Base-by-base conservation (phyloP, 2,113 vertebrate species). In the Cynoglossus semilaevis region DNA sequence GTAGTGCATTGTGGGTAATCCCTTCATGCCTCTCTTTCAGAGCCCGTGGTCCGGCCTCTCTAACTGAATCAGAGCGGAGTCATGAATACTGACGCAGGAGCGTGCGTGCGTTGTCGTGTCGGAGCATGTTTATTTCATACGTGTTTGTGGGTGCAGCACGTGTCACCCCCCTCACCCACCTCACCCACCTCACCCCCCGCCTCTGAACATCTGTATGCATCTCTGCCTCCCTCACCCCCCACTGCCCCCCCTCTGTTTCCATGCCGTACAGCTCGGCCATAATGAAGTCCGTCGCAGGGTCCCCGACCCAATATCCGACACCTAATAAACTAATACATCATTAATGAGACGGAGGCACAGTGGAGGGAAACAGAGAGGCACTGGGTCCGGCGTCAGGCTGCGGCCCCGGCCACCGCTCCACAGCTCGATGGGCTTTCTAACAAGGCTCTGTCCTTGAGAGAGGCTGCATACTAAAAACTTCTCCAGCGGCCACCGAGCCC, bases 251-350 rank as follows among this genome's bases (percentile, higher is more conserved):
- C 77, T 74, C 68, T 37, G 69, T 74, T 81, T 80, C 79, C 77
- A 68, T 79, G 79, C 79, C 36, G 62, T 58, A 37, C 72, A 47
- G 77, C 79, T 70, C 63, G 35, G 66, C 72, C 64, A 50, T 78
- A 81, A 85, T 87, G 85, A 85, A 87, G 87, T 88, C 80, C 80
- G 73, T 82, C 63, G 73, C 83, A 76, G 74, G 87, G 87, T 87
- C 83, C 83, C 83, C 69, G 75, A 85, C 83, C 87, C 87, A 87
- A 88, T 88, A 87, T 87, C 85, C 85, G 73, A 74, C 58, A 64
- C 82, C 78, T 87, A 87, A 88, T 86, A 87, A 83, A 88, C 85
- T 82, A 87, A 88, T 88, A 87, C 87, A 87, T 88, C 87, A 88
- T 86, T 88, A 88, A 87, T 87, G 85, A 87, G 86, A 73, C 51